These are phyloP conservation scores for Eubasilissa regina DNA, from an alignment of 1,140 invertebrate species.

Conservation along the genomic window DNA sequence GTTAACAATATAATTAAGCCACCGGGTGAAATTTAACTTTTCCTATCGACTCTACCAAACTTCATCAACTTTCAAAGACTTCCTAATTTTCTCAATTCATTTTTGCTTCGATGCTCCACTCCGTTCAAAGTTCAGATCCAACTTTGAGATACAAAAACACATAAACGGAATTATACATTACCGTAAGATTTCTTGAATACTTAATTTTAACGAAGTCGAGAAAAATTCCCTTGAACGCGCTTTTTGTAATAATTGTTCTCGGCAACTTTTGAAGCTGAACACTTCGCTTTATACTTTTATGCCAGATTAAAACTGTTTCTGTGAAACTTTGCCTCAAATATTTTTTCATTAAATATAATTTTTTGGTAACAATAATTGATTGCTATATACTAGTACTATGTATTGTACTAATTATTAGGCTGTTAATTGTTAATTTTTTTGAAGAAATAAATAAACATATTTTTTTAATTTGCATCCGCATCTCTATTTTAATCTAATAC, in stretches of 20 bases:
- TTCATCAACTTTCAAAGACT: constrained; percentile 4
- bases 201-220: constrained; percentile 4
- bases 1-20: too few species aligned
- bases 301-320: constrained; percentile 8
- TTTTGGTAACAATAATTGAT: too few species aligned
- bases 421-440: too few species aligned
- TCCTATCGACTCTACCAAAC: background rate
- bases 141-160: constrained; percentile 30
- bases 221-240: constrained; percentile 21
- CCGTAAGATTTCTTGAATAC: constrained; percentile 29
- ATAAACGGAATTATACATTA: constrained; percentile 29
- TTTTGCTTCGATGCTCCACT: constrained; percentile 15
- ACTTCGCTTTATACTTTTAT: constrained; percentile 16
- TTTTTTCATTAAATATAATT: too few species aligned
- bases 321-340: background rate
- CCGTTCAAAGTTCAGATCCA: background rate
- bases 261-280: constrained; percentile 3
- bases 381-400: too few species aligned
- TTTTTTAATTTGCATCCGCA: too few species aligned
- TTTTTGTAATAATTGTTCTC: background rate
- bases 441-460: too few species aligned
- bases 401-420: too few species aligned
- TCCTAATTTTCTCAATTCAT: constrained; percentile 11
- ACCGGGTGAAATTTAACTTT: too few species aligned
- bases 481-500: too few species aligned